A percentile compares a stretch with the other conserved stretches of the same genome.
Evolutionary conservation across 2,888 invertebrate genomes (phyloP).

Genomic region (Salpingus planirostris): DNA sequence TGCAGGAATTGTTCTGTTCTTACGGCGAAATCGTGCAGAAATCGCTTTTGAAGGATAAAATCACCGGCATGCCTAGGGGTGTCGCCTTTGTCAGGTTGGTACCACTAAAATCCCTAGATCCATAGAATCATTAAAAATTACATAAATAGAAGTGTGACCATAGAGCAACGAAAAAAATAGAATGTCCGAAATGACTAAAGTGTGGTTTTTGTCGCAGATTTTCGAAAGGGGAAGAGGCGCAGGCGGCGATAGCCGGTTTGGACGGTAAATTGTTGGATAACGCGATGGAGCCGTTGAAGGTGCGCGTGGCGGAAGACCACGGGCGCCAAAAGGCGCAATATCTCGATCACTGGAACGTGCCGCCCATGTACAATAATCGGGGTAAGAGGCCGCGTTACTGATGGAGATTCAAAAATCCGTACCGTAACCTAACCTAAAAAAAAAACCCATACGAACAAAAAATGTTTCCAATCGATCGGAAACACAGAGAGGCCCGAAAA

Average conservation of each 20-base stretch:
- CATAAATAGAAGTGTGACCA: no score
- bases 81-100: slow-evolving; percentile 84
- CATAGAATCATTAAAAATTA: neutral
- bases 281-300: slow-evolving; percentile 72
- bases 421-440: no score
- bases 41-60: slow-evolving; percentile 81
- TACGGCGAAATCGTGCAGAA: slow-evolving; percentile 89
- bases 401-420: no score
- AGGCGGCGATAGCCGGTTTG: slow-evolving; percentile 77
- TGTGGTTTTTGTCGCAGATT: no score
- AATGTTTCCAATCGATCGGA: no score
- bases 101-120: neutral
- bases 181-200: no score
- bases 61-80: slow-evolving; percentile 78
- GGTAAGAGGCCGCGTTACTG: no score
- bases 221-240: slow-evolving; percentile 81
- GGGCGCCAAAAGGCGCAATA: slow-evolving; percentile 65
- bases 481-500: no score
- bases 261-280: slow-evolving; percentile 81
- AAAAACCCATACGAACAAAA: no score
- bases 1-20: slow-evolving; percentile 77
- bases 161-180: no score
- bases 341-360: slow-evolving; percentile 40
- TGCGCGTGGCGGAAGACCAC: slow-evolving; percentile 72
- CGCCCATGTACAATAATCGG: no score